Conservation (phyloP, 1,140 invertebrate genomes). For the Pseudomyrmex cubaensis region DNA sequence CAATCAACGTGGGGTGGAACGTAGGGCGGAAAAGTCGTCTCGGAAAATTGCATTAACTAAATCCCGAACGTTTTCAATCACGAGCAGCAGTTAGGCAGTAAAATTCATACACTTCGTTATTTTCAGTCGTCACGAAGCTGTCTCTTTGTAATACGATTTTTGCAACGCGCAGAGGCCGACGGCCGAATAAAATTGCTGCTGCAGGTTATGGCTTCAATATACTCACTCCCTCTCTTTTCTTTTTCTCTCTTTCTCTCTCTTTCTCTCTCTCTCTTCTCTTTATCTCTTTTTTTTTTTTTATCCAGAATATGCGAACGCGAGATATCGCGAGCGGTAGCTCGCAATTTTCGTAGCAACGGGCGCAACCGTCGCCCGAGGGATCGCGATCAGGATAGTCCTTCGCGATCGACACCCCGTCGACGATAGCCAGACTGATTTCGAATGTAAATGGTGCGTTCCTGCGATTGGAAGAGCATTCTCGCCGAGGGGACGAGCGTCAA, state of each 20-base stretch:
- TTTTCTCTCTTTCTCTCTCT: constrained; percentile 9
- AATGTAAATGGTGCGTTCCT: constrained; percentile 68
- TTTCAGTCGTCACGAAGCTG: constrained; percentile 55
- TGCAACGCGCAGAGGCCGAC: constrained; percentile 41
- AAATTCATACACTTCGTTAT: constrained; percentile 44
- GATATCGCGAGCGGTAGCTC: constrained; percentile 71
- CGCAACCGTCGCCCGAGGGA: constrained; percentile 67
- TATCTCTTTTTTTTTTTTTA: constrained; percentile 22
- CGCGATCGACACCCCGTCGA: constrained; percentile 60
- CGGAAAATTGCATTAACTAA: constrained; percentile 51
- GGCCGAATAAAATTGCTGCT: constrained; percentile 65
- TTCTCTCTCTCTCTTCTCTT: constrained; percentile 1
- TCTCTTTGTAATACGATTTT: constrained; percentile 56
- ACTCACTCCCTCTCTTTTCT: constrained; percentile 22
- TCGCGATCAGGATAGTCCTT: constrained; percentile 61
- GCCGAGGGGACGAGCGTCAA: constrained; percentile 57
- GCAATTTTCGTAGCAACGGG: constrained; percentile 63
- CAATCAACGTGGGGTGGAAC: background rate
- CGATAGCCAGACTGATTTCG: constrained; percentile 60
- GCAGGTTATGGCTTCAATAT: constrained; percentile 64
- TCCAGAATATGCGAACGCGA: constrained; percentile 48
- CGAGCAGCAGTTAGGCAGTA: constrained; percentile 28
- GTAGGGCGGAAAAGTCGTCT: background rate
- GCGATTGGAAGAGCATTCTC: constrained; percentile 28
- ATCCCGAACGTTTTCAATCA: constrained; percentile 41